Base-by-base conservation (phyloP, 53 echinoderm and acorn worm species). In the Holothuria leucospilota region DNA sequence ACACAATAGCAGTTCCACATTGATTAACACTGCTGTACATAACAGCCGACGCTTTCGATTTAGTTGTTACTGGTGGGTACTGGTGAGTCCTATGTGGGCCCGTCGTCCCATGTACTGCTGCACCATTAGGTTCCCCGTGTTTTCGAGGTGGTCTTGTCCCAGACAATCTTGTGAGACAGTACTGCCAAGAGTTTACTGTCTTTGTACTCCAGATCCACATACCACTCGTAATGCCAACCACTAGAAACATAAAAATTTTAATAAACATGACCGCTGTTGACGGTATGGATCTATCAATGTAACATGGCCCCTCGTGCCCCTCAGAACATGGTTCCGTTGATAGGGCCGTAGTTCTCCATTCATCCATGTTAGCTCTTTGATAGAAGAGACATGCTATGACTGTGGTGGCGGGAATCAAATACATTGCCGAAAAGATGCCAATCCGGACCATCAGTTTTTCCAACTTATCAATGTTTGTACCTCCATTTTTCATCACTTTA, bases 181-280 rank as follows among this genome's bases (percentile, higher is more conserved):
- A 80, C 77, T 95, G 93, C 98, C 98, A 98, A 25, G 95, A 95
- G 85, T 93, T 93, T 58, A 98, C 93, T 20, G 98, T 98, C 78
- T 98, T 96, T 20, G 98, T 90, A 85, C 98, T 98, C 92, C 95
- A 98, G 23, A 98, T 95, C 98, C 98, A 98, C 98, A 98, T 98
- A 2, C 95, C 98, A 51, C 98, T 95, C 6, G 98, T 98, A 39
- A 98, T 95, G 10, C 98, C 98, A 20, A 98, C 95, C 6, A 97
- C 97, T 39, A 97, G 84, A 26, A 95, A 80, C 97, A 97, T 97
- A 77, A 97, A 97, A 18, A 93, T 89, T 70, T 97, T 97, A 18
- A 97, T 91, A 2, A 91, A 87, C 29, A 95, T 81, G 2, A 97
- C 94, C 15, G 97, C 95, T 10, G 93, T 94, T 20, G 93, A 94